Base-by-base conservation (phyloP, 2,113 vertebrate species). In the Chitala chitala region DNA sequence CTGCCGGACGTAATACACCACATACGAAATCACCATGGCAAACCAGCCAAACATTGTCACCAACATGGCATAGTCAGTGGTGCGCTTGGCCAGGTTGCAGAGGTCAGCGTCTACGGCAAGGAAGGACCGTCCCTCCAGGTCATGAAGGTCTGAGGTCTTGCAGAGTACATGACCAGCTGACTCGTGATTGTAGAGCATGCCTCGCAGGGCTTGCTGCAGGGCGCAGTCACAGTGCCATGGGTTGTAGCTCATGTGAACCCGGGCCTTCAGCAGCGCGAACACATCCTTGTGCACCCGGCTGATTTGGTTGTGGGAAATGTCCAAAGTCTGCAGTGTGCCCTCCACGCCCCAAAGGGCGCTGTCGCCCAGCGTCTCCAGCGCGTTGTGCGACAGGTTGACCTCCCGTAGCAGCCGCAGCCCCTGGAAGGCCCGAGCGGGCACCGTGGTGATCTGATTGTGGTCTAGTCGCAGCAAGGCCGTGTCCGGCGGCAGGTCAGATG, bases 21-120 rank as follows among this genome's bases (percentile, higher is more conserved):
- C 97, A 0, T 99, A 99, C 0, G 97, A 98, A 82, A 99, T 98
- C 84, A 99, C 96, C 97, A 99, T 99, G 83, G 97, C 96, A 79
- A 99, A 99, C 97, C 97, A 99, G 84, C 95, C 95, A 73, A 99
- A 99, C 97, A 99, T 99, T 82, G 96, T 99, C 84, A 99, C 96
- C 80, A 99, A 87, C 97, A 99, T 99, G 79, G 96, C 97, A 0
- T 98, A 97, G 84, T 99, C 97, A 1, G 96, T 98, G 75, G 97
- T 98, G 87, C 94, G 94, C 92, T 95, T 98, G 2, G 95, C 92
- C 77, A 98, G 91, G 86, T 96, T 98, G 83, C 97, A 98, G 76
- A 99, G 92, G 89, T 99, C 96, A 0, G 92, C 92, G 0, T 97
- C 94, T 75, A 94, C 91, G 0, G 94, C 95, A 84, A 98, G 86